Base-by-base conservation (phyloP, 1,140 invertebrate species). In the Glossosoma conforme region DNA sequence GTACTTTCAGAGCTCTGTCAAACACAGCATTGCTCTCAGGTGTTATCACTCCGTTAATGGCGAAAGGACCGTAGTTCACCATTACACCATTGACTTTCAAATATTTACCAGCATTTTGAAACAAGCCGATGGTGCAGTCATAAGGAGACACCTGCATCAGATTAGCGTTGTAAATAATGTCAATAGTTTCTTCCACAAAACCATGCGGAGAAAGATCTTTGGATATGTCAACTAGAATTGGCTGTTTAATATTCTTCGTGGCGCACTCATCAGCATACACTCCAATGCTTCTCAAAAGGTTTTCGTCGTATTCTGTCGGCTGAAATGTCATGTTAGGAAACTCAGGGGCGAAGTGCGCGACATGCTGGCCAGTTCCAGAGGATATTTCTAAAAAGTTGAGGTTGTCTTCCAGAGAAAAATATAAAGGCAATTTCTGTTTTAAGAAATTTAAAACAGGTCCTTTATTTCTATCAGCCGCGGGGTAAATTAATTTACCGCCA, bases 351-450 rank as follows among this genome's bases (percentile, higher is more conserved):
- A 93, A 88, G 65, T 84, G 79, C 9, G 79, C 75, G 1, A 83
- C 66, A 71, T 93, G 91, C 61, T 91, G 88, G 1, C 91, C 91
- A 24, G 86, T 84, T 18, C 90, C 90, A 2, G 89, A 91, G 1
- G 87, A 77, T 48, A 94, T 82, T 67, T 93, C 90, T 24, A 93
- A 65, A 41, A 80, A 74, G 9, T 66, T 50, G 18, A 74, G 61
- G 2, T 59, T 67, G 35, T 77, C 67, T 58, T 72, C 60, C 18
- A 64, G 45, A 30, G 70, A 66, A 15, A 45, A 60, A 46, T 70
- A 62, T 44, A 64, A 67, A 48, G 74, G 66, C 13, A 86, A 67
- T 60, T 85, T 81, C 46, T 76, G 69, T 55, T 80, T 74, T 4
- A 93, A 65, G 20, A 86, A 78, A 53, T 84, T 75, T 10, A 90